phyloP scores from a whole-genome alignment of 2,113 vertebrate species.

The Ciconia stormi region DNA sequence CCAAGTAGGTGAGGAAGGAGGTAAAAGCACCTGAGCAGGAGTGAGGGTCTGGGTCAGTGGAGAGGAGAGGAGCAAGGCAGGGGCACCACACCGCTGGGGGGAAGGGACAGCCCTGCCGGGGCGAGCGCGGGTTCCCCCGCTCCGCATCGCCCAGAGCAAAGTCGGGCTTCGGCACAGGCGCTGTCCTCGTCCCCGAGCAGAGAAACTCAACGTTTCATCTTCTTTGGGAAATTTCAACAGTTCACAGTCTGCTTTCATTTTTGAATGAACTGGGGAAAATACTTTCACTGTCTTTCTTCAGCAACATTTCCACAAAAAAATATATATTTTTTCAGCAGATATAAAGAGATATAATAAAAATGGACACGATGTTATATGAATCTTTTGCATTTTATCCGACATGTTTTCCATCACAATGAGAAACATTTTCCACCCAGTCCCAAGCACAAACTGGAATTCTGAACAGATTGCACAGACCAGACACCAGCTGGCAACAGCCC shows the following conservation, averaged over 20 bases:
- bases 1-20: background rate
- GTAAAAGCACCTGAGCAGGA: fast-evolving
- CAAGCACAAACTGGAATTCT: background rate
- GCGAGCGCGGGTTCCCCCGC: fast-evolving
- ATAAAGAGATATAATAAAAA: background rate
- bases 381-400: background rate
- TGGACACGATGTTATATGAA: background rate
- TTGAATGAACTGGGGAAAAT: background rate
- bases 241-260: background rate
- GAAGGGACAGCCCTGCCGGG: background rate
- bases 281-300: background rate
- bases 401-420: background rate
- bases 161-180: background rate
- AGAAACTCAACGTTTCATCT: background rate
- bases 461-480: background rate
- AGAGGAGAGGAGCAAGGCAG: background rate
- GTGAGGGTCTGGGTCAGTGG: background rate
- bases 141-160: fast-evolving
- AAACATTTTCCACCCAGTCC: background rate
- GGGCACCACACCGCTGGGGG: no score
- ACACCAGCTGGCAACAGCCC: background rate
- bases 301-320: background rate
- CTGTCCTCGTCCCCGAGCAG: fast-evolving
- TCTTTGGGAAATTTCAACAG: background rate
- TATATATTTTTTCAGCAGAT: background rate